Base-by-base conservation (phyloP, 2,113 vertebrate genomes). In the Lampris incognitus region DNA sequence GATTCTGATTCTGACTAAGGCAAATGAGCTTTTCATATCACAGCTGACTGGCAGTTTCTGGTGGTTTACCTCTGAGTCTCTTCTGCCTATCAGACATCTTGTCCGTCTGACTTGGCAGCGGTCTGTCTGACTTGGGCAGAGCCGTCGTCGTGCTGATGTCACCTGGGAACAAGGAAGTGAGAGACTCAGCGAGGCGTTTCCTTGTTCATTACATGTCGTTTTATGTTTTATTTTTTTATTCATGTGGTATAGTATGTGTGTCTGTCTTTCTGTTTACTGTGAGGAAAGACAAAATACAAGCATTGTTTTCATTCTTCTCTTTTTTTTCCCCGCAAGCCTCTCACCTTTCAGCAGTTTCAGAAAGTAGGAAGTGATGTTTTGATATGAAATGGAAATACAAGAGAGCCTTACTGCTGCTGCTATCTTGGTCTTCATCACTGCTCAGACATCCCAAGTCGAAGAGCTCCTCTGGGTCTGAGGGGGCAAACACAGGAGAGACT, bases 401-500 rank as follows among this genome's bases (percentile, higher is more conserved):
- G 40, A 6, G 3, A 36, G 59, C 9, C 82, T 87, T 86, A 91
- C 90, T 1, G 5, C 9, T 10, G 55, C 5, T 38, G 55, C 5
- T 38, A 55, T 0, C 36, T 51, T 40, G 3, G 38, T 83, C 71
- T 7, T 46, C 61, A 7, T 44, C 61, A 63, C 39, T 24, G 4
- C 6, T 24, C 9, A 5, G 4, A 6, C 3, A 46, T 10, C 13
- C 41, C 40, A 63, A 46, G 5, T 83, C 64, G 6, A 88, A 73
- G 54, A 89, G 60, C 38, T 38, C 9, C 1, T 76, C 74, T 13
- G 72, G n/a, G 58, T 83, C 84, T 74, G 9, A 6, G 8, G 36
- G 24, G 59, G 3, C 57, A 41, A 52, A 60, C 11, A 51, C 41
- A 3, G 6, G 0, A 65, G n/a, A 41, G 24, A 24, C 24, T 60